phyloP scores from a whole-genome alignment of 2,113 vertebrate species.

The Regulus satrapa region DNA sequence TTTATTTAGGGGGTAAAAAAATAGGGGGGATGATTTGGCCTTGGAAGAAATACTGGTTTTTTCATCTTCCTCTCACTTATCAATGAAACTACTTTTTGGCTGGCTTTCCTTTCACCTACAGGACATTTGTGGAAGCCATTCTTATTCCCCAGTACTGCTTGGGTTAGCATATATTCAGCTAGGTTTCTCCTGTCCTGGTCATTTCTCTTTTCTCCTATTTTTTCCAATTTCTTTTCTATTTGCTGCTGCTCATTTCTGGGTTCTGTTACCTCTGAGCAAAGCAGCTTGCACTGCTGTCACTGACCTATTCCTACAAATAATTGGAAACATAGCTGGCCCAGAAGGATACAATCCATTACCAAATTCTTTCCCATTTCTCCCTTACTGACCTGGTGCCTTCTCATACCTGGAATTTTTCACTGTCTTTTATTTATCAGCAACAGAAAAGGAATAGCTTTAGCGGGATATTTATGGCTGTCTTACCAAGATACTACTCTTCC shows the following conservation, averaged over 20 bases:
- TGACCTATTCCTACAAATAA: constrained; percentile 10
- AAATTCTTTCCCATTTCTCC: not conserved
- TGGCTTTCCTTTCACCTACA: not conserved
- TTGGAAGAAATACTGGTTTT: not conserved
- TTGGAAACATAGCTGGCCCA: not conserved
- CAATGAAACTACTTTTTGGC: not conserved
- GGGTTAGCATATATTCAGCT: not conserved
- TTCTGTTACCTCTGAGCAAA: not conserved
- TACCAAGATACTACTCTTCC: not conserved
- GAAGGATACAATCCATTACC: not conserved
- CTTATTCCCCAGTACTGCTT: not conserved
- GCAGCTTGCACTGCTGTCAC: not conserved
- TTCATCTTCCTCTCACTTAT: not conserved
- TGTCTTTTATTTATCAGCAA: not conserved
- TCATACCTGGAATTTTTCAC: not conserved
- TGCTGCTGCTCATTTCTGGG: not conserved
- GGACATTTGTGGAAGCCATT: not conserved
- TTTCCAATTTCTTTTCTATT: not conserved
- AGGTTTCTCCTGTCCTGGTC: not conserved
- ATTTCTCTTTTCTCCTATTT: not conserved
- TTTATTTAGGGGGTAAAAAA: not conserved
- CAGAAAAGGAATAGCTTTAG: not conserved
- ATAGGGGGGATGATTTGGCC: not conserved
- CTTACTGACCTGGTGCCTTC: not conserved
- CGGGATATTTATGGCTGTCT: not conserved